Conservation (phyloP, 92 coral and sea anemone genomes). For the Phenganax subtilis region DNA sequence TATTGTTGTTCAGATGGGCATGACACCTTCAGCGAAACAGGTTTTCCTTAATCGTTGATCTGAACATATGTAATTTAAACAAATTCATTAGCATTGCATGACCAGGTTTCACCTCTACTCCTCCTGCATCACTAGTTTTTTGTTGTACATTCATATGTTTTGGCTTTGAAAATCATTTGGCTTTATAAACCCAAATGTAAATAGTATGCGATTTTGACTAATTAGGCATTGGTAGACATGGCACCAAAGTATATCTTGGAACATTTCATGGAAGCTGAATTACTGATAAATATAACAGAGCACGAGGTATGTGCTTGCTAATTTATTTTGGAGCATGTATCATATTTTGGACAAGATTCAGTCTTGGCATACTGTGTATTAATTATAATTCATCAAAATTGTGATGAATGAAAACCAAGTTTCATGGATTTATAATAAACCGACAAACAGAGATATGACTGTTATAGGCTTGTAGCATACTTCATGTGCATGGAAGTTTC, state of each 20-base stretch:
- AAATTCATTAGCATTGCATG: no score
- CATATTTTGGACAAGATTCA: background rate
- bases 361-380: no score
- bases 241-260: constrained; percentile 93
- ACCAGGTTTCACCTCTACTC: no score
- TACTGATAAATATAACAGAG: constrained; percentile 89
- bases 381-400: no score
- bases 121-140: no score
- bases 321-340: background rate
- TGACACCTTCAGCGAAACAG: constrained; percentile 99
- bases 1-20: constrained; percentile 92
- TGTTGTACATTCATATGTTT: no score
- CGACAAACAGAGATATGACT: background rate
- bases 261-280: constrained; percentile 93
- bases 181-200: no score
- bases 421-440: no score
- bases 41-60: constrained; percentile 13
- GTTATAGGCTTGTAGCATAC: background rate
- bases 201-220: background rate
- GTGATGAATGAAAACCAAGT: no score
- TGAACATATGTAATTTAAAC: no score
- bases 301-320: constrained; percentile 62
- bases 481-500: background rate
- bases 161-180: background rate
- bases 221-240: constrained; percentile 84